Percentiles rank a stretch among this genome's conserved stretches.
phyloP scores from a whole-genome alignment of 2,113 vertebrate genomes.

The Benitochromis conjunctus region DNA sequence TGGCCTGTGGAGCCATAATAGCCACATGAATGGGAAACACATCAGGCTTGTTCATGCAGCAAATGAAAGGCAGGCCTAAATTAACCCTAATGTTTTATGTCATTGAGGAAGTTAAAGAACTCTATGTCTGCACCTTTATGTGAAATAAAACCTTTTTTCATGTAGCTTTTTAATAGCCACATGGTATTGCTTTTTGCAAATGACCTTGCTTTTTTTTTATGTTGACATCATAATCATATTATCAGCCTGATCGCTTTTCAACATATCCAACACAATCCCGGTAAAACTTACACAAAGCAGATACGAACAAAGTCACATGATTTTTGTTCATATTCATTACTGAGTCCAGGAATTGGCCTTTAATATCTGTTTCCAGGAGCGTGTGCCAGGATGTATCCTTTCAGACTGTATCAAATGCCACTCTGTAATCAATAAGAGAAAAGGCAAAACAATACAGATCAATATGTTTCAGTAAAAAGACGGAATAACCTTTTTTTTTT shows the following conservation, averaged over 20 bases:
- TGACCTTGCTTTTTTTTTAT: background rate
- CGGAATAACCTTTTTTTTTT: background rate
- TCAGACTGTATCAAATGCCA: conserved; percentile 33
- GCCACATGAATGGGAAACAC: background rate
- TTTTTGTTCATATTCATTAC: conserved; percentile 34
- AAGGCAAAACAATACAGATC: conserved; percentile 44
- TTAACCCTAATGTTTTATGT: background rate
- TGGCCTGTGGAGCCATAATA: background rate
- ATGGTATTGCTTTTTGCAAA: background rate
- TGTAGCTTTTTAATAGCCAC: background rate
- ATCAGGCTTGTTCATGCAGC: background rate
- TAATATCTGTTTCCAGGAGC: conserved; percentile 22
- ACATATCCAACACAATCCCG: background rate
- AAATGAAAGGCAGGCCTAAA: background rate
- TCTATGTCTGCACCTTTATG: background rate
- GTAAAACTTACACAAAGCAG: background rate
- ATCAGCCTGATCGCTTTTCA: background rate
- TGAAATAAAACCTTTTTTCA: background rate
- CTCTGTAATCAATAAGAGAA: conserved; percentile 34
- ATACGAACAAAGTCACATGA: background rate
- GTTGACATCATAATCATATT: background rate
- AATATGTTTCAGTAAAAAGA: conserved; percentile 34
- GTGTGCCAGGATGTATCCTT: conserved; percentile 2
- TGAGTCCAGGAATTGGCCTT: conserved; percentile 40
- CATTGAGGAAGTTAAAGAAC: background rate